Evolutionary conservation across 2,888 invertebrate species (phyloP).

Genomic region (Nyleta sp.): DNA sequence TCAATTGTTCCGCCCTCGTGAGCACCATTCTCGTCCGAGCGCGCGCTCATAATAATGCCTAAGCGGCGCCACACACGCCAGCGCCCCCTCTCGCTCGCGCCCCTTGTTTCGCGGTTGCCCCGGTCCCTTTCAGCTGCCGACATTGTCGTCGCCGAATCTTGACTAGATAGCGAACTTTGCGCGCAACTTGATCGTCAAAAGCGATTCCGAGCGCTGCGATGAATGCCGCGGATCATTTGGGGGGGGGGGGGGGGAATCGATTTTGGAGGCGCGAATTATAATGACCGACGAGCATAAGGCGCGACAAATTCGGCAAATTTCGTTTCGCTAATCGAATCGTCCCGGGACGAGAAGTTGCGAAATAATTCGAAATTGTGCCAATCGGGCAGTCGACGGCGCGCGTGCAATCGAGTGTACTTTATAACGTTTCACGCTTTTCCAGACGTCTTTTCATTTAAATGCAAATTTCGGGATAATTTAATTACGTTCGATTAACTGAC

Average conservation of each 20-base stretch:
- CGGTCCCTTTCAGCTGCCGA: slow-evolving; percentile 50
- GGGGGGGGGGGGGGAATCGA: too few relatives aligned
- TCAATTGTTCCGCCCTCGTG: slow-evolving; percentile 77
- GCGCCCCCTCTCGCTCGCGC: not conserved
- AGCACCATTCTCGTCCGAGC: slow-evolving; percentile 66
- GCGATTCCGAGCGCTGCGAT: slow-evolving; percentile 16
- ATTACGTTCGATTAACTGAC: slow-evolving; percentile 14
- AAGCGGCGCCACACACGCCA: slow-evolving; percentile 27
- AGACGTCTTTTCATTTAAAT: slow-evolving; percentile 43
- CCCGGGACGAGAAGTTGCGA: slow-evolving; percentile 9
- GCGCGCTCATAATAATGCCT: slow-evolving; percentile 68
- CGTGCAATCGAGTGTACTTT: slow-evolving; percentile 35
- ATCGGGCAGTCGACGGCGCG: slow-evolving; percentile 30
- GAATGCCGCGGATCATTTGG: slow-evolving; percentile 8
- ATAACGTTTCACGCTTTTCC: slow-evolving; percentile 34
- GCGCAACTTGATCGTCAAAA: slow-evolving; percentile 46
- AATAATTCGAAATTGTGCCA: slow-evolving; percentile 34
- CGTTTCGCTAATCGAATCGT: slow-evolving; percentile 44
- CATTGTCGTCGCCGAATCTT: slow-evolving; percentile 52
- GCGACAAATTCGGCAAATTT: slow-evolving; percentile 34
- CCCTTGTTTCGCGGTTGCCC: slow-evolving; percentile 49
- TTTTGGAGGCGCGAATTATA: too few relatives aligned
- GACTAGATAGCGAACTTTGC: slow-evolving; percentile 50
- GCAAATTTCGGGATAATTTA: slow-evolving; percentile 22
- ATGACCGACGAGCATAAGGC: too few relatives aligned